These are phyloP conservation scores for Anarrhichthys ocellatus DNA, from an alignment of 2,113 vertebrate genomes.

Conservation along the genomic window DNA sequence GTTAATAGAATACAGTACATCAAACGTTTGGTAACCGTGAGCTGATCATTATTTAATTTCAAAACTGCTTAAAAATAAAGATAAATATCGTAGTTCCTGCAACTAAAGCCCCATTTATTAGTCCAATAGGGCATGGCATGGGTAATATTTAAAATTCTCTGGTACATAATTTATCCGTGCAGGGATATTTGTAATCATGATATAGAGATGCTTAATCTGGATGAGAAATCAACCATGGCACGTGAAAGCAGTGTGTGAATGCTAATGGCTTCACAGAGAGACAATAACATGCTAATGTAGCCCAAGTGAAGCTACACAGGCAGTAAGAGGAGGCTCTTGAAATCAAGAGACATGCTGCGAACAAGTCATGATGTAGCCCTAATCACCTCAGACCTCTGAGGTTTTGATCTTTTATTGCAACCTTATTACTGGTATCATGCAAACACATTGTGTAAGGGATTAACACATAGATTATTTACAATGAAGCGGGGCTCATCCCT, in stretches of 20 bases:
- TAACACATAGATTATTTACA: constrained; percentile 43
- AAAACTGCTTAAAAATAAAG: neutral
- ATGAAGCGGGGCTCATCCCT: constrained; percentile 6
- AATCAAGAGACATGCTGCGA: constrained; percentile 17
- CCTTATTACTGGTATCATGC: neutral
- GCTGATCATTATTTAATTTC: constrained; percentile 1
- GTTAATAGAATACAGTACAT: no score
- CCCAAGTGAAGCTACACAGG: constrained; percentile 7
- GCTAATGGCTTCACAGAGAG: constrained; percentile 22
- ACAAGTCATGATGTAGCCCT: constrained; percentile 10
- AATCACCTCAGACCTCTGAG: constrained; percentile 34
- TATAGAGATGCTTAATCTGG: constrained; percentile 37
- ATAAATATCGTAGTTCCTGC: neutral
- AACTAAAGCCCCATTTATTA: neutral
- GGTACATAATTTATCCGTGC: neutral
- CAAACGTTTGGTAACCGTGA: neutral
- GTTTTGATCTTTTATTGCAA: constrained; percentile 6
- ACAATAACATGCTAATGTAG: constrained; percentile 39
- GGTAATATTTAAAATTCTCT: constrained; percentile 14
- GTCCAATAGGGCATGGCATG: neutral
- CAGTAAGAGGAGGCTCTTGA: constrained; percentile 1
- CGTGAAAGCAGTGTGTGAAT: constrained; percentile 24
- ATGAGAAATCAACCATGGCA: constrained; percentile 38
- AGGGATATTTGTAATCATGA: constrained; percentile 22
- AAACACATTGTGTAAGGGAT: constrained; percentile 26